These are phyloP conservation scores for Porites cylindrica DNA, from an alignment of 92 coral and sea anemone species.

Conservation along the genomic window DNA sequence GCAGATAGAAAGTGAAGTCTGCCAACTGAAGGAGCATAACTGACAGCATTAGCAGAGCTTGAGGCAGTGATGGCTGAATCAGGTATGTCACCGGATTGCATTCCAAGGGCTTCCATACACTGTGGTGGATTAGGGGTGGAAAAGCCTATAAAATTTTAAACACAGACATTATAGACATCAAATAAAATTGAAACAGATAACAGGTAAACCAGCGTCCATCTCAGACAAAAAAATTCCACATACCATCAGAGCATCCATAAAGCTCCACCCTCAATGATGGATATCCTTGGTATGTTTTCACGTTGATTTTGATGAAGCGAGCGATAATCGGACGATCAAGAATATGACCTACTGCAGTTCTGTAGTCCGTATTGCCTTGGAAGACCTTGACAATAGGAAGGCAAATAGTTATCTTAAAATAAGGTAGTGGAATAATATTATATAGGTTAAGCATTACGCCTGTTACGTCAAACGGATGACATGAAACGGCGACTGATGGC, in stretches of 20 bases:
- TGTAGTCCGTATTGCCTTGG: not conserved
- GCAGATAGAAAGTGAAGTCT: constrained; percentile 27
- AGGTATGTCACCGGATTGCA: constrained; percentile 27
- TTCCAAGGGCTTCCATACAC: constrained; percentile 38
- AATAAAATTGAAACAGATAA: no score
- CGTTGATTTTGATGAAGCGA: constrained; percentile 26
- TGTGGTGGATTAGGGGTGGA: constrained; percentile 2
- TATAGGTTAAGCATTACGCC: no score
- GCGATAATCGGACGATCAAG: not conserved
- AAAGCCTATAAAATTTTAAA: not conserved
- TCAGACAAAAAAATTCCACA: not conserved
- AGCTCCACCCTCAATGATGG: constrained; percentile 20
- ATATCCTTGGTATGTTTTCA: not conserved
- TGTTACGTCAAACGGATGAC: no score
- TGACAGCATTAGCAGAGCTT: not conserved
- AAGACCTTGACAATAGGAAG: not conserved
- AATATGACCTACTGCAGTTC: not conserved
- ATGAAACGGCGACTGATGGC: no score
- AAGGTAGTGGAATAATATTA: no score
- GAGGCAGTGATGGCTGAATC: constrained; percentile 28
- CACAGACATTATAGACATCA: no score
- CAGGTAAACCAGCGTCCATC: no score
- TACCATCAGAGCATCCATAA: constrained; percentile 24
- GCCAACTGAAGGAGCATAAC: constrained; percentile 8
- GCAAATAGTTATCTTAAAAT: not conserved